phyloP scores from a whole-genome alignment of 2,888 invertebrate species.

The Ennomos erosarius region DNA sequence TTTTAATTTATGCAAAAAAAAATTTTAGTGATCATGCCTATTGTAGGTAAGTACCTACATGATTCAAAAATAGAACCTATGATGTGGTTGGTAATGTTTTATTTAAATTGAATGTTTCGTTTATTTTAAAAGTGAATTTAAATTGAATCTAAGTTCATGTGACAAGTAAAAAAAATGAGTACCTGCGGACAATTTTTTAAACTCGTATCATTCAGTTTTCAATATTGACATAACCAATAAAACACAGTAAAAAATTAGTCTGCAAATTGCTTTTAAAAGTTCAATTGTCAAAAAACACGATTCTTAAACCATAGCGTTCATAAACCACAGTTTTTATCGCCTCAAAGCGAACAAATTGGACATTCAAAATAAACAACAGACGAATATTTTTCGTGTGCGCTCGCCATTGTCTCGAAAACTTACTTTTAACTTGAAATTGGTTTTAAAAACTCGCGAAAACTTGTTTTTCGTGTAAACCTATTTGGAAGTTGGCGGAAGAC shows the following conservation, averaged over 20 bases:
- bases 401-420: constrained; percentile 35
- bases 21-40: no score
- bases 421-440: constrained; percentile 36
- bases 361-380: constrained; percentile 2
- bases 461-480: constrained; percentile 40
- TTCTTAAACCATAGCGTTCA: neutral
- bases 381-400: constrained; percentile 20
- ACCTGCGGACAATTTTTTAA: no score
- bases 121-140: no score
- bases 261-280: constrained; percentile 1
- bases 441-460: constrained; percentile 38
- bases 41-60: no score
- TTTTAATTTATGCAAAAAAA: no score
- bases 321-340: constrained; percentile 7
- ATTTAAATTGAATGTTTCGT: no score
- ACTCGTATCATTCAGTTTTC: no score
- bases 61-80: no score
- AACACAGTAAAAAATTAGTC: neutral
- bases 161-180: no score
- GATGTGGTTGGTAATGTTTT: no score
- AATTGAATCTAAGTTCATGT: no score
- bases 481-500: constrained; percentile 30
- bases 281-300: constrained; percentile 25
- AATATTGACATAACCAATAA: no score
- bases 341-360: constrained; percentile 7